Conservation (phyloP, 2,797 vertebrate genomes). For the Thamnophis elegans region DNA sequence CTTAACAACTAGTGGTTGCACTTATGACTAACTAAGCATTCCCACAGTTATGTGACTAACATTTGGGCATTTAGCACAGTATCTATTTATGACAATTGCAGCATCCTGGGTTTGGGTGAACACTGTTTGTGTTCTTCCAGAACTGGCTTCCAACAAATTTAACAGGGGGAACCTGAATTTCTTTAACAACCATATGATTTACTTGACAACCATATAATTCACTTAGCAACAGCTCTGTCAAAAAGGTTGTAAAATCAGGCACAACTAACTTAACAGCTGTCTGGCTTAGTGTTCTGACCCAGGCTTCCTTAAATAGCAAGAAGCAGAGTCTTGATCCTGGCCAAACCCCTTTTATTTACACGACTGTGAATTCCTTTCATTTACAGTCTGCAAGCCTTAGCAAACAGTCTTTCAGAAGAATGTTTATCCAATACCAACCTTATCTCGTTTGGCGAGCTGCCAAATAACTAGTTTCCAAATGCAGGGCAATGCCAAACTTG, state of each 20-base stretch:
- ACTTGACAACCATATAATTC: not conserved
- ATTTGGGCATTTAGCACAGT: not conserved
- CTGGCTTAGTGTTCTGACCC: not conserved
- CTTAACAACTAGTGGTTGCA: not conserved
- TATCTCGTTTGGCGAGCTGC: too few species aligned
- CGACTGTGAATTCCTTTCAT: too few species aligned
- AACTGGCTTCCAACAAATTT: not conserved
- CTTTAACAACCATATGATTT: not conserved
- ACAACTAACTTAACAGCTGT: not conserved
- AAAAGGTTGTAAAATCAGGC: too few species aligned
- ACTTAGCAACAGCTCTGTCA: not conserved
- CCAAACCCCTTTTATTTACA: too few species aligned
- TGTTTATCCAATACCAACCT: too few species aligned
- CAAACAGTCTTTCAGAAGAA: too few species aligned
- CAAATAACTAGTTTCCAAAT: too few species aligned
- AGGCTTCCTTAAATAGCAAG: too few species aligned
- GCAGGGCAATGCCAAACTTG: too few species aligned
- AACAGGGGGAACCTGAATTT: not conserved
- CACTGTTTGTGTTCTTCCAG: not conserved
- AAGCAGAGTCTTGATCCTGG: too few species aligned
- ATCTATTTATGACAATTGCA: not conserved
- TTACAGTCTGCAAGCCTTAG: too few species aligned
- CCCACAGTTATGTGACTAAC: not conserved
- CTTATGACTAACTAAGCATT: not conserved
- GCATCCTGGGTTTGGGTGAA: not conserved